phyloP scores from a whole-genome alignment of 2,888 invertebrate genomes.

The Drosophila affinis region DNA sequence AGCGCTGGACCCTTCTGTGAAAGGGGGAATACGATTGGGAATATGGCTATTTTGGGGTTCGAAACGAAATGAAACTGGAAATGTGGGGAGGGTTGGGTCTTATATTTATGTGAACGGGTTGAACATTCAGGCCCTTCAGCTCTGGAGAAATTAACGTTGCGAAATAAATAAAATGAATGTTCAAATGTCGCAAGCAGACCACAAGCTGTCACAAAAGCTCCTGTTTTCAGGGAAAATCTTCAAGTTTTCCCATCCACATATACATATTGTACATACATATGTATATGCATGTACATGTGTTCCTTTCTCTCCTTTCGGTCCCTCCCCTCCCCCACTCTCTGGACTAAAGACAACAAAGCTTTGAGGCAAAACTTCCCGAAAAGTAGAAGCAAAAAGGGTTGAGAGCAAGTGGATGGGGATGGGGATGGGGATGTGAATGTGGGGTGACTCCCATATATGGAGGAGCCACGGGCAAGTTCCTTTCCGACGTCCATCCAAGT shows the following conservation, averaged over 20 bases:
- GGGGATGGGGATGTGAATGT: neutral
- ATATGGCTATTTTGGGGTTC: neutral
- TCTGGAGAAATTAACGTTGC: conserved; percentile 64
- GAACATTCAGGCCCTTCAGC: conserved; percentile 5
- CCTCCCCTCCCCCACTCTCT: neutral
- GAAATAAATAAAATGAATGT: conserved; percentile 78
- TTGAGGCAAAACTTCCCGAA: conserved; percentile 50
- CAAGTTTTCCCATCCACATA: conserved; percentile 49
- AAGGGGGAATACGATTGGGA: neutral
- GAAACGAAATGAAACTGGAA: neutral
- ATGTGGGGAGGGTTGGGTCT: neutral
- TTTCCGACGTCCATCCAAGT: conserved; percentile 39
- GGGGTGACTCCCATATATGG: conserved; percentile 1
- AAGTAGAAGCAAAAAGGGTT: conserved; percentile 28
- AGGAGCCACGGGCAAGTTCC: conserved; percentile 34
- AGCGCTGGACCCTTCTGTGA: neutral
- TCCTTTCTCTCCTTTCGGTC: neutral
- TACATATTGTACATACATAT: conserved; percentile 18
- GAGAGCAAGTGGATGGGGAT: conserved; percentile 4
- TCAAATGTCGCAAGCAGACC: conserved; percentile 80
- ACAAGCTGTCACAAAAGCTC: conserved; percentile 75
- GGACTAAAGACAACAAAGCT: conserved; percentile 43
- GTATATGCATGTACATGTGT: neutral
- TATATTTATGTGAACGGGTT: conserved; percentile 9
- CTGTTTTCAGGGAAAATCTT: conserved; percentile 45